Base-by-base conservation (phyloP, 2,113 vertebrate species). In the Microcebus jonahi region DNA sequence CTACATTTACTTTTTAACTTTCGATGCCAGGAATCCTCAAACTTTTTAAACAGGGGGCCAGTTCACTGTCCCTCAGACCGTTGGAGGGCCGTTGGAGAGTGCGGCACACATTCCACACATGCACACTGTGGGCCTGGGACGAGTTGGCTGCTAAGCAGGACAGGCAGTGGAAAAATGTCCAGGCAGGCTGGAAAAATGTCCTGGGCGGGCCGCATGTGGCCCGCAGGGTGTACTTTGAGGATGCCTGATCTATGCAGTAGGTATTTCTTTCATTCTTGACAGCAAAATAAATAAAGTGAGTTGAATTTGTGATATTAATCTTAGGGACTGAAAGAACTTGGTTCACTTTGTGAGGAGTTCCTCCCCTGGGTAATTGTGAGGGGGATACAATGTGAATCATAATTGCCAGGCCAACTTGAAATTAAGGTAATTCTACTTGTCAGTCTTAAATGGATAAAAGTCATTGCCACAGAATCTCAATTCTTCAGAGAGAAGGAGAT, bases 381-480 rank as follows among this genome's bases (percentile, higher is more conserved):
- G 34, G 34, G 96, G 79, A 96, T 45, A 45, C 65, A 97, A 87
- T 36, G 11, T 65, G 90, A 97, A 96, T 88, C 97, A 82, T 53
- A 71, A 95, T 95, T 91, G 75, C 70, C 88, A 87, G 82, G 59
- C 59, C 92, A 96, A 96, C 13, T 67, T 77, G 86, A 63, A 94
- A 97, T 95, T 81, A 97, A 98, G 39, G 31, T 77, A 1, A 95
- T 95, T 70, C 65, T 48, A 88, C 94, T 48, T 96, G 70, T 42
- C 94, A 77, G 97, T 84, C 17, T 80, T 96, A 97, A 96, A 98
- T 97, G 95, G 91, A 90, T 94, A 59, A 97, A 97, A 93, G 18
- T 92, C 92, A 88, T 1, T 97, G 98, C 97, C 97, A 99, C 99
- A 99, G 99, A 99, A 98, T 91, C 96, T 89, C 94, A 97, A 45